Evolutionary conservation across 2,888 invertebrate species (phyloP).

Genomic region (Gymnoscelis rufifasciata): DNA sequence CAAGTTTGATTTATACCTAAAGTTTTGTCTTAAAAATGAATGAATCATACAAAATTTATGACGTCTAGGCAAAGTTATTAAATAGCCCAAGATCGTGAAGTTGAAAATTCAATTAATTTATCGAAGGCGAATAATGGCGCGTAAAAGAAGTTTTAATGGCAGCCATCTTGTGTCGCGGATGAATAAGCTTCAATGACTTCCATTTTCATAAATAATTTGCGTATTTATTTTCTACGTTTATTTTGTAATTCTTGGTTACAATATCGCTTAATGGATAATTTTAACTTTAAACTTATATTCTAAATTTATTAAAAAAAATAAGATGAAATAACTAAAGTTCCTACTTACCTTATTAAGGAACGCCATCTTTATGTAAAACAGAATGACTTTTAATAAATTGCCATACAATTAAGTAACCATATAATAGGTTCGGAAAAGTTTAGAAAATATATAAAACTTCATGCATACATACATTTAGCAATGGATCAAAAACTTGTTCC

Average conservation of each 20-base stretch:
- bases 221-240: no score
- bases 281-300: no score
- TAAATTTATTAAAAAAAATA: no score
- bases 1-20: neutral
- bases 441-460: no score
- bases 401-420: no score
- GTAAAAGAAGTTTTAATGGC: constrained; percentile 48
- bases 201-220: constrained; percentile 15
- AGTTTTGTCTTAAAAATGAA: constrained; percentile 11
- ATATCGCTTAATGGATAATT: no score
- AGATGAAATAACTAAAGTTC: no score
- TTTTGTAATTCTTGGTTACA: no score
- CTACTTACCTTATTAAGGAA: no score
- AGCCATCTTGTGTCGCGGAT: constrained; percentile 29
- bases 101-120: constrained; percentile 61
- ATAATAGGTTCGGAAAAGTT: no score
- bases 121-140: constrained; percentile 50
- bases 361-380: no score
- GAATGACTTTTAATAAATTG: no score
- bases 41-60: constrained; percentile 37
- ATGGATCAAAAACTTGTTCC: neutral
- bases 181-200: constrained; percentile 30
- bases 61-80: constrained; percentile 32
- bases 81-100: constrained; percentile 43
- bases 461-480: neutral